A percentile compares a stretch with the other conserved stretches of the same genome.
phyloP scores from a whole-genome alignment of 2,797 vertebrate genomes.

The Pseudochirops cupreus region DNA sequence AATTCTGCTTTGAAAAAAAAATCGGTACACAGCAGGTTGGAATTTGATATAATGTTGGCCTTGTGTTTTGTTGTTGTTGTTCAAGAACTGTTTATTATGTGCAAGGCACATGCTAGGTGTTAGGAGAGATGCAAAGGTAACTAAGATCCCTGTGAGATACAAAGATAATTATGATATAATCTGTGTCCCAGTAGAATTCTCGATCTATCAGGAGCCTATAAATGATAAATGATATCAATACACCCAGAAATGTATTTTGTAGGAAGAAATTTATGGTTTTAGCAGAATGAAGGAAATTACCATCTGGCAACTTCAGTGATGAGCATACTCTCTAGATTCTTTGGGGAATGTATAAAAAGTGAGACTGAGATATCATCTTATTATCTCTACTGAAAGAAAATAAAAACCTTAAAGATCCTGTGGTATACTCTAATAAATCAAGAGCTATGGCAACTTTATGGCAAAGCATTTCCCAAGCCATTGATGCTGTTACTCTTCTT shows the following conservation, averaged over 20 bases:
- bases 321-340: not conserved
- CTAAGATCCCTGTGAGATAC: not conserved
- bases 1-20: not conserved
- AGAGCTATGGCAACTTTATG: constrained; percentile 7
- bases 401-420: not conserved
- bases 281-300: not conserved
- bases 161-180: not conserved
- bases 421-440: constrained; percentile 7
- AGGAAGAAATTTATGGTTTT: not conserved
- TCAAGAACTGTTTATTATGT: not conserved
- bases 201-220: not conserved
- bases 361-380: not conserved
- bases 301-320: not conserved
- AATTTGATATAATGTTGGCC: not conserved
- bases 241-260: not conserved
- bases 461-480: not conserved
- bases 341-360: not conserved
- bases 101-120: not conserved
- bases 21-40: not conserved
- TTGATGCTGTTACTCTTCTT: not conserved
- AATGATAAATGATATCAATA: not conserved
- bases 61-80: not conserved
- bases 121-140: not conserved
- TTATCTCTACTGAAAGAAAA: not conserved
- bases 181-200: not conserved